A percentile compares a stretch with the other conserved stretches of the same genome.
Evolutionary conservation across 2,797 vertebrate species (phyloP).

Genomic region (Brachyalestes nurse): DNA sequence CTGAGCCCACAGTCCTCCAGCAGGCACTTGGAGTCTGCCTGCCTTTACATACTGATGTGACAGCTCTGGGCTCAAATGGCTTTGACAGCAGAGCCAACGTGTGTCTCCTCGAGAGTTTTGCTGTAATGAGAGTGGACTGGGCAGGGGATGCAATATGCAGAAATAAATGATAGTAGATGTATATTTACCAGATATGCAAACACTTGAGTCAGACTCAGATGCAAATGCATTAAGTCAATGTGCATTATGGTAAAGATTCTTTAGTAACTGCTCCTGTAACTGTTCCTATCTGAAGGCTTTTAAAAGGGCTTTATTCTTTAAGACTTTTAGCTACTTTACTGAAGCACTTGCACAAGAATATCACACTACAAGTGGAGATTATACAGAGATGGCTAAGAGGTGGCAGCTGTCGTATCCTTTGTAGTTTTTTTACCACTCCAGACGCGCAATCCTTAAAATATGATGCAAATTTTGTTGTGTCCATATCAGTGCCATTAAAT

Average conservation of each 20-base stretch:
- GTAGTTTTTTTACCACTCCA: too few species aligned
- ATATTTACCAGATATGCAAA: slow-evolving; percentile 19
- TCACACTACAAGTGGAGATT: too few species aligned
- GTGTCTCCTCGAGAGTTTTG: slow-evolving; percentile 30
- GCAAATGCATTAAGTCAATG: not conserved
- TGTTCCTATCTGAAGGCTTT: slow-evolving; percentile 1
- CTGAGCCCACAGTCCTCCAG: slow-evolving; percentile 46
- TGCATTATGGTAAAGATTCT: not conserved
- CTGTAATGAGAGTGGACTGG: slow-evolving; percentile 41
- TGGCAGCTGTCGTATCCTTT: too few species aligned
- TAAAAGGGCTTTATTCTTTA: slow-evolving; percentile 7
- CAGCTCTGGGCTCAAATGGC: slow-evolving; percentile 30
- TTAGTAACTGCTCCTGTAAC: not conserved
- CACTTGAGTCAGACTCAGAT: not conserved
- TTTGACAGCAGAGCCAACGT: slow-evolving; percentile 40
- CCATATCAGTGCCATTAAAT: too few species aligned
- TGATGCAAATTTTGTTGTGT: too few species aligned
- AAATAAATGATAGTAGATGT: slow-evolving; percentile 31
- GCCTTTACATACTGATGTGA: slow-evolving; percentile 35
- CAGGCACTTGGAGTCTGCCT: slow-evolving; percentile 27
- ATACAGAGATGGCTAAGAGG: too few species aligned
- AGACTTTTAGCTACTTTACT: not conserved
- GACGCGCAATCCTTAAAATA: too few species aligned
- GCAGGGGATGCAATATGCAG: slow-evolving; percentile 16
- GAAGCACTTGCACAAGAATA: not conserved